A percentile compares a stretch with the other conserved stretches of the same genome.
Conservation (phyloP, 2,797 vertebrate species). For the Pitangus sulphuratus region DNA sequence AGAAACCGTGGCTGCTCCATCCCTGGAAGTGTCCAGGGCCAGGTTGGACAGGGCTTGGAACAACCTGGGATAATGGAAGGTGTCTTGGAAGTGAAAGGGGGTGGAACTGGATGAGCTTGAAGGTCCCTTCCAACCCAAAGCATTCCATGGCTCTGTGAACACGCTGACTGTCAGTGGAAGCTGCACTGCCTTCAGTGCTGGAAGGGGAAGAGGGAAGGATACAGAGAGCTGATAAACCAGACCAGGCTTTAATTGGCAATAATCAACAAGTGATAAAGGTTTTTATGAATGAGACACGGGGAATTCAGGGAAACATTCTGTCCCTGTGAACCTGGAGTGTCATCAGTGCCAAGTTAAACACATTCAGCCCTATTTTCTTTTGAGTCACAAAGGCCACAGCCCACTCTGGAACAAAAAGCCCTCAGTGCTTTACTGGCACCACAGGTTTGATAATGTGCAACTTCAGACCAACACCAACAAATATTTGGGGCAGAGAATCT, state of each 20-base stretch:
- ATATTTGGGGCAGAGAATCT: not conserved
- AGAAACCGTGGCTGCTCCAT: not conserved
- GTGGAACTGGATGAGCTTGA: not conserved
- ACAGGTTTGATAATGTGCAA: not conserved
- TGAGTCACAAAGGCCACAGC: not conserved
- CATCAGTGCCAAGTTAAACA: not conserved
- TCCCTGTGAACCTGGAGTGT: not conserved
- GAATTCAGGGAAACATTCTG: not conserved
- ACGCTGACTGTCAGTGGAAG: not conserved
- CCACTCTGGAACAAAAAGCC: not conserved
- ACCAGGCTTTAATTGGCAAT: not conserved
- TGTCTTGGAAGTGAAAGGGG: not conserved
- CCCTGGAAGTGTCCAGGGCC: not conserved
- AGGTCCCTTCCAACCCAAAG: not conserved
- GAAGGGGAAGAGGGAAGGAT: not conserved
- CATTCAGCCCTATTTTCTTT: not conserved
- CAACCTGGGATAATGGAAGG: not conserved
- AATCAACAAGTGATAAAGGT: not conserved
- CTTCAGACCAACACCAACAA: constrained; percentile 9
- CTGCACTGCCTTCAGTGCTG: not conserved
- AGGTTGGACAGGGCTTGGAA: not conserved
- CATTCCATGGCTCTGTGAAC: not conserved
- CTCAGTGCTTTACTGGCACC: constrained; percentile 9
- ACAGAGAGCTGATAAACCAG: not conserved
- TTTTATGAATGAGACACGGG: not conserved